phyloP scores from a whole-genome alignment of 2,888 invertebrate genomes.

The Drosophila putrida region DNA sequence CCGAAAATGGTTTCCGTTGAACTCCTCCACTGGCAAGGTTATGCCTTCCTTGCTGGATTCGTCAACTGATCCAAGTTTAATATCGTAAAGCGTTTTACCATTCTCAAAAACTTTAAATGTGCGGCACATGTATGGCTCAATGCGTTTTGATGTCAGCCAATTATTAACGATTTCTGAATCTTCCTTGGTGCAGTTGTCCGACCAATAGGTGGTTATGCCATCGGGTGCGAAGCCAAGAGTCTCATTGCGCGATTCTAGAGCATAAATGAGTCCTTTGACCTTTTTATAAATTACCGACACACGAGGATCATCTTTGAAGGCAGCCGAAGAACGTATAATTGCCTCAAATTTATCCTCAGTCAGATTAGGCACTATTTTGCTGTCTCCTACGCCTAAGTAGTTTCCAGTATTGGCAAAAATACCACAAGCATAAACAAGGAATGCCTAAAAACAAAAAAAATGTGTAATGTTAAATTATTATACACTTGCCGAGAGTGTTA shows the following conservation, averaged over 20 bases:
- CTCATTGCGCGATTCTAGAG: slow-evolving; percentile 90
- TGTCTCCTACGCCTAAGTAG: slow-evolving; percentile 98
- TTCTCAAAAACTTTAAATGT: slow-evolving; percentile 92
- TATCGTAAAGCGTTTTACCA: slow-evolving; percentile 88
- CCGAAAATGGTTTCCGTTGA: slow-evolving; percentile 89
- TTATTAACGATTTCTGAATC: slow-evolving; percentile 92
- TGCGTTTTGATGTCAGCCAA: slow-evolving; percentile 91
- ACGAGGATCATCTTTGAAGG: slow-evolving; percentile 88
- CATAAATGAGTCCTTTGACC: slow-evolving; percentile 88
- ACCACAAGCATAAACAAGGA: slow-evolving; percentile 94
- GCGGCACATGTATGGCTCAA: slow-evolving; percentile 95
- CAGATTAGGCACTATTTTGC: slow-evolving; percentile 96
- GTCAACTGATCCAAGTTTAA: slow-evolving; percentile 91
- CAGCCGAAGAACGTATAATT: slow-evolving; percentile 90
- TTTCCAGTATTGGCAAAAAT: slow-evolving; percentile 95
- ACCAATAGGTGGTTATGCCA: slow-evolving; percentile 97
- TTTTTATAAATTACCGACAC: slow-evolving; percentile 89
- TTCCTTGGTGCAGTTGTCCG: slow-evolving; percentile 92
- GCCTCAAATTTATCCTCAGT: slow-evolving; percentile 89
- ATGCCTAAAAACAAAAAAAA: slow-evolving; percentile 87
- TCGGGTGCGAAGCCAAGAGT: slow-evolving; percentile 91
- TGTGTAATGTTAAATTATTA: too few relatives aligned
- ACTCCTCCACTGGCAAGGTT: slow-evolving; percentile 88
- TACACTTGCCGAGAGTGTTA: not conserved
- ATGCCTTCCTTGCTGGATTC: slow-evolving; percentile 87